Percentiles rank a stretch among this genome's conserved stretches.
Evolutionary conservation across 2,888 invertebrate genomes (phyloP).

Genomic region (Saturnia japonica): DNA sequence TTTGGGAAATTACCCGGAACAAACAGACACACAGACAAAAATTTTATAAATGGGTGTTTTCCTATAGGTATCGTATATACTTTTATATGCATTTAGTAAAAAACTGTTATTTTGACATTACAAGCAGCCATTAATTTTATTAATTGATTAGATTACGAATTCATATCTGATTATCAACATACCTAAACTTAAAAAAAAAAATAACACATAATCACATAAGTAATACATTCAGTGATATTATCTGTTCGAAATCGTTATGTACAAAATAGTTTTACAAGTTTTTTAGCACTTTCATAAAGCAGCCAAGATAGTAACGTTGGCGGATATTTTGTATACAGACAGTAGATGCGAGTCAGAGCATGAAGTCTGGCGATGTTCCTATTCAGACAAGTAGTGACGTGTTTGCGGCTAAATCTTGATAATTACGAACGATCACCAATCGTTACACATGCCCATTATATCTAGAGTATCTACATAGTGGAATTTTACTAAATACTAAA

Average conservation of each 20-base stretch:
- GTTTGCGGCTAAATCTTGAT: constrained; percentile 10
- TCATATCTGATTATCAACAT: no score
- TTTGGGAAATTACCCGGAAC: no score
- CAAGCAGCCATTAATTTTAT: no score
- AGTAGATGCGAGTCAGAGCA: not conserved
- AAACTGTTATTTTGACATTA: no score
- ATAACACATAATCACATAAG: no score
- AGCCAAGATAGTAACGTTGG: not conserved
- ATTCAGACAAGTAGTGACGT: constrained; percentile 9
- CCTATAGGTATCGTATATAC: no score
- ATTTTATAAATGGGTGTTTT: no score
- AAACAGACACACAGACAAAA: no score
- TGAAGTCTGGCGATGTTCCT: constrained; percentile 17
- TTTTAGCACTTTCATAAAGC: not conserved
- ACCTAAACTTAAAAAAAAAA: no score
- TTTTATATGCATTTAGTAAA: no score
- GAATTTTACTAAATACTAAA: constrained; percentile 1
- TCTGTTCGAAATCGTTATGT: not conserved
- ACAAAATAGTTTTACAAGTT: not conserved
- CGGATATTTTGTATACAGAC: not conserved
- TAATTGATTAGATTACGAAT: no score
- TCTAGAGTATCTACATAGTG: not conserved
- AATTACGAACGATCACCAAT: constrained; percentile 14
- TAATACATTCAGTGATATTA: not conserved
- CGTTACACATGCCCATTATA: constrained; percentile 9